Conservation (phyloP, 2,888 invertebrate species). For the Hemicrepidius hirtus region DNA sequence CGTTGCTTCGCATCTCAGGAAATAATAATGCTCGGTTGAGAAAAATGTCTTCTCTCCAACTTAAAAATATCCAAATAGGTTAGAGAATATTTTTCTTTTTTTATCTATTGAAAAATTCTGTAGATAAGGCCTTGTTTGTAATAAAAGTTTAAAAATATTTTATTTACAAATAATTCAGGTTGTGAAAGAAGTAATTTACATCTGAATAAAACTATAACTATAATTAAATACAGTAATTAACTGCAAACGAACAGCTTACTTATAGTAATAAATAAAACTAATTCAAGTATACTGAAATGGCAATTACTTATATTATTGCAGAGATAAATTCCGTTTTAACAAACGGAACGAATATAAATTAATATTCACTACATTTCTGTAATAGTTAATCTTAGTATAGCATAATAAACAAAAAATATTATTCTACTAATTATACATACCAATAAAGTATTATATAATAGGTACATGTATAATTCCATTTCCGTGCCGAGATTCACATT, state of each 20-base stretch:
- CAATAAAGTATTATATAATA: constrained; percentile 21
- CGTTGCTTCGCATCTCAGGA: too few relatives aligned
- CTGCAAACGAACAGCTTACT: constrained; percentile 17
- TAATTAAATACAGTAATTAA: constrained; percentile 22
- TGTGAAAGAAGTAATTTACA: constrained; percentile 13
- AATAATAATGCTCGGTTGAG: too few relatives aligned
- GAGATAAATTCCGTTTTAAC: background rate
- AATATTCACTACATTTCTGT: background rate
- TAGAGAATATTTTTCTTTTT: too few relatives aligned
- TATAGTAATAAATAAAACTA: constrained; percentile 16
- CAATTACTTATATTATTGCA: background rate
- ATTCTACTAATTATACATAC: constrained; percentile 5
- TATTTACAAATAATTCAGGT: background rate
- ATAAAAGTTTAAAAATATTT: background rate
- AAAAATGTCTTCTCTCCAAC: too few relatives aligned
- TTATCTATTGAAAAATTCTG: too few relatives aligned
- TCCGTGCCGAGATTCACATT: constrained; percentile 17
- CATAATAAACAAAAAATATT: constrained; percentile 13
- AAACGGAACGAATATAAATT: background rate
- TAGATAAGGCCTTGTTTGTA: too few relatives aligned
- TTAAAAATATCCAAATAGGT: too few relatives aligned
- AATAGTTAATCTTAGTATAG: background rate
- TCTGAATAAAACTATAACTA: constrained; percentile 15
- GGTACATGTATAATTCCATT: too few relatives aligned
- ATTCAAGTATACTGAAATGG: constrained; percentile 17